These are phyloP conservation scores for Eurystomus gularis DNA, from an alignment of 2,113 vertebrate genomes.

Conservation along the genomic window DNA sequence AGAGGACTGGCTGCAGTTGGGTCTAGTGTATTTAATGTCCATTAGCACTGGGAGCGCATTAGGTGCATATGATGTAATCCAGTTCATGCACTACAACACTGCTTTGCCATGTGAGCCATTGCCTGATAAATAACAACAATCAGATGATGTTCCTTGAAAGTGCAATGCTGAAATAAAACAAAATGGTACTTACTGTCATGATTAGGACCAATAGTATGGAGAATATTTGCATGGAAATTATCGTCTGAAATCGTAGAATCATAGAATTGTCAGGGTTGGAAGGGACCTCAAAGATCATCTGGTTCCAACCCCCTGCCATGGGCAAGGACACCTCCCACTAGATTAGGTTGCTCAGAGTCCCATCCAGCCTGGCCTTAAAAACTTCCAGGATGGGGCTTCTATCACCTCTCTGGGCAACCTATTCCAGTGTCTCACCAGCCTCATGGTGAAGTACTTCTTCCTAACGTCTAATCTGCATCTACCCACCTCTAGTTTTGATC, in stretches of 20 bases:
- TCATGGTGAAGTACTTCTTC: no score
- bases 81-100: background rate
- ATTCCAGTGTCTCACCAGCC: no score
- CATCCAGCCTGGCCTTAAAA: no score
- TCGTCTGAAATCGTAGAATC: background rate
- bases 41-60: rapidly evolving
- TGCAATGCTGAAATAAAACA: background rate
- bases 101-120: background rate
- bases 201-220: background rate
- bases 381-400: no score
- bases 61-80: rapidly evolving
- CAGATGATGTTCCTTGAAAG: background rate
- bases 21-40: background rate
- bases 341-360: no score
- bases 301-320: no score
- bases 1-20: rapidly evolving
- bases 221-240: background rate
- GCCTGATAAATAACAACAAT: background rate
- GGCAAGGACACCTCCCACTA: no score
- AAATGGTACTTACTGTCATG: background rate
- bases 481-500: no score
- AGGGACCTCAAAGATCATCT: no score
- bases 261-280: no score
- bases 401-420: no score
- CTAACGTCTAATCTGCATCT: no score